These are phyloP conservation scores for Autographa pulchrina DNA, from an alignment of 2,888 invertebrate species.

Conservation along the genomic window DNA sequence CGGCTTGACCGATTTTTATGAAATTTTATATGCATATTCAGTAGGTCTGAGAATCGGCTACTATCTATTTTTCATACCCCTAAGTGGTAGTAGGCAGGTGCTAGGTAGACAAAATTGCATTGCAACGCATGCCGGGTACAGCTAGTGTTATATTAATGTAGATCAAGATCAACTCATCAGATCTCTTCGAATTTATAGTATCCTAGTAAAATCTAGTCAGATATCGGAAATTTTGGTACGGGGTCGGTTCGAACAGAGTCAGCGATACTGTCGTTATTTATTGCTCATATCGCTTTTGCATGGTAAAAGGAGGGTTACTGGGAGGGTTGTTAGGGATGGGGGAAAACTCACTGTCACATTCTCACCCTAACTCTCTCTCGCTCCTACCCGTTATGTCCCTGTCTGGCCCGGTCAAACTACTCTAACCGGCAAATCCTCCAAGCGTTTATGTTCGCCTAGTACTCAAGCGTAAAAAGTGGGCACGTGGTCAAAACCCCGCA, in stretches of 20 bases:
- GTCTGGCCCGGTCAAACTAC: not conserved
- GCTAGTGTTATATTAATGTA: not conserved
- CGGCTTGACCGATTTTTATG: no score
- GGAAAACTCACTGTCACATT: no score
- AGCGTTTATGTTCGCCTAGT: not conserved
- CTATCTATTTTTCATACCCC: no score
- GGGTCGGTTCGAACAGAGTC: not conserved
- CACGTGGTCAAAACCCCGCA: no score
- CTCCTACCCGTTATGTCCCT: not conserved
- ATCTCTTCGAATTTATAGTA: not conserved
- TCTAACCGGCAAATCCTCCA: not conserved
- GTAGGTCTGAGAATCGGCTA: no score
- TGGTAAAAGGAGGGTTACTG: not conserved
- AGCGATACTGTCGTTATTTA: not conserved
- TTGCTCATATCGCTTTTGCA: not conserved
- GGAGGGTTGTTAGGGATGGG: not conserved
- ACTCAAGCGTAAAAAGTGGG: no score
- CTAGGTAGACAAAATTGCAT: no score
- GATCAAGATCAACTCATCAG: not conserved
- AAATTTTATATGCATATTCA: no score
- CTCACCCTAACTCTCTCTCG: not conserved
- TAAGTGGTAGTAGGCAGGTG: no score
- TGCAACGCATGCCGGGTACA: no score
- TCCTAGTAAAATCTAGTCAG: not conserved
- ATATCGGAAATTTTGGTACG: not conserved